Evolutionary conservation across 1,140 invertebrate species (phyloP).

Genomic region (Drosophila tsacasi): DNA sequence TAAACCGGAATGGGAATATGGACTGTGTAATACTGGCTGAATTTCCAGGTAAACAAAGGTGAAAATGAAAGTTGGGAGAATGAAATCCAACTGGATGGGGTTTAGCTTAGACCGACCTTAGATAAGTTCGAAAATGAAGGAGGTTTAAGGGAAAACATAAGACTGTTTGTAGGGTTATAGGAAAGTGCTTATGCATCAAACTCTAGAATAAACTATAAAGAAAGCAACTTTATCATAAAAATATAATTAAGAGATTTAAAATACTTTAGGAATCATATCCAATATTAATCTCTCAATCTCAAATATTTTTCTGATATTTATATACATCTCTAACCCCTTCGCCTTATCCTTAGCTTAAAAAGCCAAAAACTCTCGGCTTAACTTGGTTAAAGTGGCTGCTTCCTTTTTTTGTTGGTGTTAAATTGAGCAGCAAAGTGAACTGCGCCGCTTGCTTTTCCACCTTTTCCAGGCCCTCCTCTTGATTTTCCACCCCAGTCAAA

Average conservation of each 20-base stretch:
- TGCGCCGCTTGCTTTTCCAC: conserved; percentile 13
- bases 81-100: background rate
- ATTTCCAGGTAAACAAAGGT: background rate
- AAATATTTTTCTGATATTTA: too few species aligned
- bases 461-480: background rate
- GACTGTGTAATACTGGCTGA: conserved; percentile 2
- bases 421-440: conserved; percentile 72
- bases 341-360: background rate
- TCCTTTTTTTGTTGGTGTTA: conserved; percentile 61
- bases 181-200: too few species aligned
- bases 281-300: background rate
- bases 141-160: background rate
- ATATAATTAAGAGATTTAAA: background rate
- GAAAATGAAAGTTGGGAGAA: background rate
- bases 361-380: conserved; percentile 6
- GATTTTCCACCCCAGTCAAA: conserved; percentile 48
- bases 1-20: conserved; percentile 3
- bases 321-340: background rate
- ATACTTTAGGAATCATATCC: background rate
- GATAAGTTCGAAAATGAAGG: background rate
- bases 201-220: background rate
- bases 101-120: background rate
- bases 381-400: conserved; percentile 53
- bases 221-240: background rate
- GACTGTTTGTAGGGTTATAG: too few species aligned